These are phyloP conservation scores for Napeogenes inachia DNA, from an alignment of 2,888 invertebrate species.

Conservation along the genomic window DNA sequence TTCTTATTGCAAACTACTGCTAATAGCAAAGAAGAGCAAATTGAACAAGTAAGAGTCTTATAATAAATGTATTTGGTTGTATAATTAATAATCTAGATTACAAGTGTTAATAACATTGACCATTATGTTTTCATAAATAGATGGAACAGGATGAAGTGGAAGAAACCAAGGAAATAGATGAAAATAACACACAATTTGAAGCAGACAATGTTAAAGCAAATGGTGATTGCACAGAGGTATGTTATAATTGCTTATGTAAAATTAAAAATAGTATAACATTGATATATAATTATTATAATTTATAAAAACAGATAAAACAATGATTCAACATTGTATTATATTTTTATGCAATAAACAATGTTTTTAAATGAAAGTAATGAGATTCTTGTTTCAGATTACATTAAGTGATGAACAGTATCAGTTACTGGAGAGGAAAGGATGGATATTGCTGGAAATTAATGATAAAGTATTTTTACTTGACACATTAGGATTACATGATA, in stretches of 20 bases:
- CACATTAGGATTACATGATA: constrained; percentile 61
- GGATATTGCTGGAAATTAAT: constrained; percentile 59
- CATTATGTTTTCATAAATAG: constrained; percentile 33
- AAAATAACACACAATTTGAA: constrained; percentile 32
- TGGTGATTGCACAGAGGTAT: constrained; percentile 55
- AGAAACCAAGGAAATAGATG: constrained; percentile 33
- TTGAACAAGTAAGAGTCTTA: too few species aligned
- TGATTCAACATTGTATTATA: background rate
- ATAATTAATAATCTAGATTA: constrained; percentile 3
- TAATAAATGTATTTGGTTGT: constrained; percentile 28
- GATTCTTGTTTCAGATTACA: constrained; percentile 49
- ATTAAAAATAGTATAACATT: too few species aligned
- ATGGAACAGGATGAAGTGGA: constrained; percentile 39
- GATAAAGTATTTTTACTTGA: constrained; percentile 62
- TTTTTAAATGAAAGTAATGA: constrained; percentile 15
- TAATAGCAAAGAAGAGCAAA: constrained; percentile 42
- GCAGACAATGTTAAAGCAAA: constrained; percentile 36
- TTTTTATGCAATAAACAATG: constrained; percentile 12
- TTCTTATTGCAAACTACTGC: constrained; percentile 53
- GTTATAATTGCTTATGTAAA: too few species aligned
- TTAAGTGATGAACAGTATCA: constrained; percentile 63
- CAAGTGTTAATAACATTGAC: background rate
- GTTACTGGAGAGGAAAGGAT: constrained; percentile 62
- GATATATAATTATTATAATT: too few species aligned
- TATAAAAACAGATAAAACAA: too few species aligned